Evolutionary conservation across 1,140 invertebrate species (phyloP).

Genomic region (Atta colombica): DNA sequence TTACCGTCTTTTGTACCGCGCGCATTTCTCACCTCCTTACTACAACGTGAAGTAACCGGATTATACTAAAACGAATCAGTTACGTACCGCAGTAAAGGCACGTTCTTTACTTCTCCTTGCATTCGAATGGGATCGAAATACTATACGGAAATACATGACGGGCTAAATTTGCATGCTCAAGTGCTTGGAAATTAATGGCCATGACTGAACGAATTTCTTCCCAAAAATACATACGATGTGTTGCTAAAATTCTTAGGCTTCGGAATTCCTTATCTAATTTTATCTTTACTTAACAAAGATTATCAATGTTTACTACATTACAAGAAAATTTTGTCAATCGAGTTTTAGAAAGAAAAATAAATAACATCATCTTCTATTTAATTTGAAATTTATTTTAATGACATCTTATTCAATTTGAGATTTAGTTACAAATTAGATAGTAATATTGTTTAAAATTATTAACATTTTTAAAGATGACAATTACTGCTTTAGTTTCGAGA

Average conservation of each 20-base stretch:
- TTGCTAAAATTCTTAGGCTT: neutral
- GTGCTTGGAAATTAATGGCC: constrained; percentile 41
- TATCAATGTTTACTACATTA: neutral
- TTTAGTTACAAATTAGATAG: neutral
- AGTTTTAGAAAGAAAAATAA: neutral
- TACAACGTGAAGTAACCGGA: constrained; percentile 10
- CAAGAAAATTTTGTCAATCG: neutral
- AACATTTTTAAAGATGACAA: neutral
- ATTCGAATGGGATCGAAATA: constrained; percentile 47
- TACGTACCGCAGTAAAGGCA: constrained; percentile 18
- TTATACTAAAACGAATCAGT: constrained; percentile 51
- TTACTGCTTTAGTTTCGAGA: neutral
- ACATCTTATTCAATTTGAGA: neutral
- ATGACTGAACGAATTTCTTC: constrained; percentile 25
- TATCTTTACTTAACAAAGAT: neutral
- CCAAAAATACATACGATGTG: neutral
- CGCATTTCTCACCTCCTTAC: neutral
- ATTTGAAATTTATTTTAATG: neutral
- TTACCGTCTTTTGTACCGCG: constrained; percentile 2
- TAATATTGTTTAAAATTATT: neutral
- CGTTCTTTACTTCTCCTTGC: constrained; percentile 39
- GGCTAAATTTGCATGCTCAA: constrained; percentile 46
- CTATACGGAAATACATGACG: constrained; percentile 50
- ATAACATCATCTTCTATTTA: neutral
- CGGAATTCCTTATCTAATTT: neutral